Base-by-base conservation (phyloP, 2,797 vertebrate species). In the Gephyroberyx darwinii region DNA sequence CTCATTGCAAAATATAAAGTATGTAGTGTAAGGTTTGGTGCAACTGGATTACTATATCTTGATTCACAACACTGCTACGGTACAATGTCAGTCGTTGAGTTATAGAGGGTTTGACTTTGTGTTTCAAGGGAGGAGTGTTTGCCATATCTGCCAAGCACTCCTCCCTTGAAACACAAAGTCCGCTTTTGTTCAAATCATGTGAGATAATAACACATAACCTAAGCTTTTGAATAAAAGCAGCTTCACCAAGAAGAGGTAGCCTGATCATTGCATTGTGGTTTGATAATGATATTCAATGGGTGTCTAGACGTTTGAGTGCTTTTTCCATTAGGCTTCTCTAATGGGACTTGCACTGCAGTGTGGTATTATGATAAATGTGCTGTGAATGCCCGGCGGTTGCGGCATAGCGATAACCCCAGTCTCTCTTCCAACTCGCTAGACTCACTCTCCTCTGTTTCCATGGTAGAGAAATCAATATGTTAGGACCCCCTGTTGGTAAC, bases 241-340 rank as follows among this genome's bases (percentile, higher is more conserved):
- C 26, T 52, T 55, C 9, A 41, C 39, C 39, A 13, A 41, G 39
- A 1, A 59, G 43, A 64, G 8, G 30, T 17, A 35, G n/a, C 33
- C 33, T 39, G 39, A 41, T 41, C 39, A 1, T 9, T 33, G 30
- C 10, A 47, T 22, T 30, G 54, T 45, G 22, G n/a, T 37, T 55
- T 55, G n/a, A 50, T 64, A n/a, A 51, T 64, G 10, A 37, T 20
- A 2, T 50, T 51, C n/a, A 19, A 20, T 12, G 8, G 47, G 26
- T 65, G 41, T 56, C 54, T 58, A 2, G 56, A 70, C 56, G 14
- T 55, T 35, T 51, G 54, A 26, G 16, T 30, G 45, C 65, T 53
- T 65, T 57, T 16, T 54, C 47, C 62, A 69, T 66, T 61, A 64
- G 33, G 39, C 48, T 70, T 22, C 63, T 61, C 59, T 72, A 72